A percentile compares a stretch with the other conserved stretches of the same genome.
Evolutionary conservation across 2,113 vertebrate species (phyloP).

Genomic region (Salvator merianae): DNA sequence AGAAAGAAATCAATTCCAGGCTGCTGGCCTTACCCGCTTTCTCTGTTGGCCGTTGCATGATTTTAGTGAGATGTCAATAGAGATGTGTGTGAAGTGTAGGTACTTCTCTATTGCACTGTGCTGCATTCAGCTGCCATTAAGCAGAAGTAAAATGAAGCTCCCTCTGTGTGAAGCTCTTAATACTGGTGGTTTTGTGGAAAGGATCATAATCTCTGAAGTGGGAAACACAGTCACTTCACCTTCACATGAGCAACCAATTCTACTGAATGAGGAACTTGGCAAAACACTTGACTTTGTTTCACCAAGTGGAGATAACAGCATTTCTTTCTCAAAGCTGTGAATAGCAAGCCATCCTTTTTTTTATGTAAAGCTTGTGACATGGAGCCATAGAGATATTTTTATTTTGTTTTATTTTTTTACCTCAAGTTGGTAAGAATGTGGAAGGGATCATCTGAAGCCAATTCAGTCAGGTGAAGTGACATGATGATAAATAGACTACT

Average conservation of each 20-base stretch:
- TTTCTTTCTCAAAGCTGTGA: slow-evolving; percentile 31
- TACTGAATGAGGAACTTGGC: slow-evolving; percentile 41
- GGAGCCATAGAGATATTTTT: slow-evolving; percentile 33
- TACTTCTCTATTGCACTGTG: slow-evolving; percentile 31
- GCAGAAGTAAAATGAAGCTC: slow-evolving; percentile 24
- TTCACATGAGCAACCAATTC: not conserved
- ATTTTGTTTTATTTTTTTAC: not conserved
- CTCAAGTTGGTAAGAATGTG: slow-evolving; percentile 22
- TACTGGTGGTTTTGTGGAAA: slow-evolving; percentile 26
- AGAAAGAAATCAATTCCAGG: slow-evolving; percentile 52
- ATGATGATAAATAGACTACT: slow-evolving; percentile 14
- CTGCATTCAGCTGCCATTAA: slow-evolving; percentile 5
- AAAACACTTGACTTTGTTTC: slow-evolving; percentile 54
- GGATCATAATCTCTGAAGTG: slow-evolving; percentile 49
- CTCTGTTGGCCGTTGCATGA: slow-evolving; percentile 48
- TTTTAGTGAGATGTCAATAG: slow-evolving; percentile 40
- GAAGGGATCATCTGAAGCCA: slow-evolving; percentile 10
- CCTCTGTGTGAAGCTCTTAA: slow-evolving; percentile 23
- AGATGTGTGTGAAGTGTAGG: not conserved
- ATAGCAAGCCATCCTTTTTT: slow-evolving; percentile 37
- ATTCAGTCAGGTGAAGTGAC: slow-evolving; percentile 3
- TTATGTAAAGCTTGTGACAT: slow-evolving; percentile 19
- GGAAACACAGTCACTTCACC: slow-evolving; percentile 35
- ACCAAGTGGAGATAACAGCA: slow-evolving; percentile 45
- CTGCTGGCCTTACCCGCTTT: slow-evolving; percentile 34